Conservation (phyloP, 2,113 vertebrate species). For the Vulpes vulpes region DNA sequence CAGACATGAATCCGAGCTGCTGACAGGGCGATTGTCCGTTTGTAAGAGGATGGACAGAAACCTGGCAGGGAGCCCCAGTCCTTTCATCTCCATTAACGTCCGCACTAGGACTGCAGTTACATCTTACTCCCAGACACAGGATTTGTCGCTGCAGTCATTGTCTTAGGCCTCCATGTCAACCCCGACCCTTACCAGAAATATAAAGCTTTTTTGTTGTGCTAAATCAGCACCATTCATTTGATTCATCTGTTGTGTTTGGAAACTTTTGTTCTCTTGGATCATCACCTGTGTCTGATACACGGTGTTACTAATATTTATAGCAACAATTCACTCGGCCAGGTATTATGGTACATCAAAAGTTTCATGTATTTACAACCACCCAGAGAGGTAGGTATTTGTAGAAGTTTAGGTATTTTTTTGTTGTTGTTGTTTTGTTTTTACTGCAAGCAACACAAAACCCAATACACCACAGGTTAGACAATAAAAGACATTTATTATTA, state of each 20-base stretch:
- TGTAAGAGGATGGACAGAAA: constrained; percentile 35
- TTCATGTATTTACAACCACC: not conserved
- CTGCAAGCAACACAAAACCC: not conserved
- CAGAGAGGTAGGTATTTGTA: not conserved
- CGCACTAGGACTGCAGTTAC: not conserved
- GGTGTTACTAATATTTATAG: not conserved
- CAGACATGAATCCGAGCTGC: constrained; percentile 50
- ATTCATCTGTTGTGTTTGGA: constrained; percentile 9
- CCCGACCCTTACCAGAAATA: not conserved
- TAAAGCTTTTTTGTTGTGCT: constrained; percentile 5
- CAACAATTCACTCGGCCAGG: not conserved
- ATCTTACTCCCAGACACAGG: constrained; percentile 36
- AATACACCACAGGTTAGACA: not conserved
- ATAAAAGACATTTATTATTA: constrained; percentile 34
- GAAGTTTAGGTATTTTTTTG: not conserved
- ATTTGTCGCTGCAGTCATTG: not conserved
- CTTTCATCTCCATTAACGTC: constrained; percentile 12
- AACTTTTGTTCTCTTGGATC: constrained; percentile 49
- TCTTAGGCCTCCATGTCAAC: not conserved
- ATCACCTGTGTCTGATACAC: not conserved
- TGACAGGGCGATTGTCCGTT: constrained; percentile 23
- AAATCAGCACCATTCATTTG: constrained; percentile 20
- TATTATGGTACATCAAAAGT: not conserved
- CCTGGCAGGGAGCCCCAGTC: constrained; percentile 58
- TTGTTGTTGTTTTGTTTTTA: not conserved